A percentile compares a stretch with the other conserved stretches of the same genome.
Conservation (phyloP, 2,888 invertebrate genomes). For the Acronicta leporina region DNA sequence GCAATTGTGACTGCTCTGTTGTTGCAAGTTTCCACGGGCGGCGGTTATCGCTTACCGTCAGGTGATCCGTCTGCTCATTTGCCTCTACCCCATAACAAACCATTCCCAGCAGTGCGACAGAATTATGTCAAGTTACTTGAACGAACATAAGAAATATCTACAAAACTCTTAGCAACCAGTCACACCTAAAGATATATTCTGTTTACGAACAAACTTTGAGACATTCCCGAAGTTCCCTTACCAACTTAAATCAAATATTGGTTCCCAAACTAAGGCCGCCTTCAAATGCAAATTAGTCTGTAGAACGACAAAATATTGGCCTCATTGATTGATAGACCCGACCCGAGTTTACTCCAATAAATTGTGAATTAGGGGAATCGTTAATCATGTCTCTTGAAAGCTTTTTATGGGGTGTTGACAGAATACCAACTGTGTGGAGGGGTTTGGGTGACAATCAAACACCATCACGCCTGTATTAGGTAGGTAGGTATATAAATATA, state of each 20-base stretch:
- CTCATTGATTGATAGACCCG: constrained; percentile 43
- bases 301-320: constrained; percentile 32
- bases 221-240: constrained; percentile 3
- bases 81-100: too few relatives aligned
- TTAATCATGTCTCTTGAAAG: constrained; percentile 60
- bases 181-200: neutral
- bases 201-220: neutral
- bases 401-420: constrained; percentile 55
- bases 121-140: too few relatives aligned
- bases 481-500: too few relatives aligned
- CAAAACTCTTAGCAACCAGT: neutral
- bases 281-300: constrained; percentile 35
- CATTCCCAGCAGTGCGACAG: too few relatives aligned
- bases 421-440: constrained; percentile 43
- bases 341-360: constrained; percentile 48
- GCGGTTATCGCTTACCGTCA: too few relatives aligned
- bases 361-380: constrained; percentile 58
- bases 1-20: too few relatives aligned
- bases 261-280: neutral
- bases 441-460: neutral
- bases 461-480: too few relatives aligned
- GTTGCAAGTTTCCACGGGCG: too few relatives aligned
- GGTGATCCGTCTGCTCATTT: too few relatives aligned
- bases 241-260: constrained; percentile 12
- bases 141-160: neutral